phyloP scores from a whole-genome alignment of 2,888 invertebrate species.

The Sthenelais limicola region DNA sequence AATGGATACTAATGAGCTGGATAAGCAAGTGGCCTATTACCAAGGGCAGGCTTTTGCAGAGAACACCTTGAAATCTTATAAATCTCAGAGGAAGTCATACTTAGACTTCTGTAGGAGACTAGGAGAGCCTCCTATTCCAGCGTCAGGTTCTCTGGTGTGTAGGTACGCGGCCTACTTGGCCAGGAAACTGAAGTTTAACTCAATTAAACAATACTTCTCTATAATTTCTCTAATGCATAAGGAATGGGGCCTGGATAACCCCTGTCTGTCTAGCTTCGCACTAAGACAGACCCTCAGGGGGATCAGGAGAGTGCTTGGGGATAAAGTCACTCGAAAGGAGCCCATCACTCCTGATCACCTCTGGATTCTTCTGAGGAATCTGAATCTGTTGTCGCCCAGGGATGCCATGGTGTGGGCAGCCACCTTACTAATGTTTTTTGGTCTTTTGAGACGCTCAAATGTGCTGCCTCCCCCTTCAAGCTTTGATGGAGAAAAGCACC shows the following conservation, averaged over 20 bases:
- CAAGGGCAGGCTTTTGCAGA: neutral
- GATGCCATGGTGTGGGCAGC: conserved; percentile 23
- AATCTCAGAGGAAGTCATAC: neutral
- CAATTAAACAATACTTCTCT: conserved; percentile 12
- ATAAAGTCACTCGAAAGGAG: neutral
- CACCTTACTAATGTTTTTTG: conserved; percentile 22
- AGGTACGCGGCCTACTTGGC: conserved; percentile 17
- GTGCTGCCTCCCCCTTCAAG: neutral
- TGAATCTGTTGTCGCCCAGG: neutral
- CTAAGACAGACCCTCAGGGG: neutral
- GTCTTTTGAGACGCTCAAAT: neutral
- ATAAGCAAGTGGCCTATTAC: neutral
- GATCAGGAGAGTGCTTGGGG: neutral
- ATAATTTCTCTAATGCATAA: neutral
- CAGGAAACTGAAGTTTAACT: neutral
- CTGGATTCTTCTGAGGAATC: neutral
- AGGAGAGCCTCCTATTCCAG: neutral
- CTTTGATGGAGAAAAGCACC: conserved; percentile 4
- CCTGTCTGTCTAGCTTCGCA: neutral
- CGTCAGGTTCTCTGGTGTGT: neutral
- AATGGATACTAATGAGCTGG: neutral
- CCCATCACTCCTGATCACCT: conserved; percentile 28
- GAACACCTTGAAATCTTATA: conserved; percentile 3
- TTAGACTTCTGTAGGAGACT: neutral
- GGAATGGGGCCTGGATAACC: conserved; percentile 4